Base-by-base conservation (phyloP, 2,888 invertebrate genomes). In the Scaptomyza parva region DNA sequence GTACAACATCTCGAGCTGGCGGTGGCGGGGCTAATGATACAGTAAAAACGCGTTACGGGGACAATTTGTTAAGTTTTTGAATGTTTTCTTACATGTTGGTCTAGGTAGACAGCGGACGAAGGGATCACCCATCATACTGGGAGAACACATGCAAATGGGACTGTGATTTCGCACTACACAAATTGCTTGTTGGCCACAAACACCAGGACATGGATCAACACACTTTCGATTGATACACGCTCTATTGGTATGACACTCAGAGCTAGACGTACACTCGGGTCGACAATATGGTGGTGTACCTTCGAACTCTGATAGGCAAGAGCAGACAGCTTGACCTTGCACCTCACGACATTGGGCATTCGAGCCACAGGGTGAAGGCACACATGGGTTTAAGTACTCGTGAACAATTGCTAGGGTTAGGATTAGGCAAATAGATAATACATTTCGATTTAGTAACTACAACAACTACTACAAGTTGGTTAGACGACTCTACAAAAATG, bases 91-190 rank as follows among this genome's bases (percentile, higher is more conserved):
- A 91, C 91, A 90, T 91, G 93, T 93, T 91, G 94, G 94, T 57
- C 80, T 62, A 44, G 93, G 92, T 74, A 92, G 92, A 87, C 96
- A 96, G 69, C 93, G 92, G 33, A 94, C 93, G 87, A 96, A 96
- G 33, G 96, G 95, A 93, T 96, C 95, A 37, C 97, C 97, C 59
- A 94, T 93, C 84, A 93, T 94, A 44, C 94, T 94, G 76, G 91
- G 81, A 22, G 92, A 92, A 88, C 96, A 96, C 52, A 94, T 94
- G 90, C 97, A 97, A 81, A 96, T 94, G 2, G 96, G 96, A 89
- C 95, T 95, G 88, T 96, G 96, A 89, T 96, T 95, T 59, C 95
- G 94, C 11, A 96, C 95, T 90, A 93, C 93, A 87, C 96, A 96
- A 64, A 94, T 92, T 1, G 96, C 95, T 72, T 94, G 94, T 43